Evolutionary conservation across 2,888 invertebrate species (phyloP).

Genomic region (Stenotaenia linearis): DNA sequence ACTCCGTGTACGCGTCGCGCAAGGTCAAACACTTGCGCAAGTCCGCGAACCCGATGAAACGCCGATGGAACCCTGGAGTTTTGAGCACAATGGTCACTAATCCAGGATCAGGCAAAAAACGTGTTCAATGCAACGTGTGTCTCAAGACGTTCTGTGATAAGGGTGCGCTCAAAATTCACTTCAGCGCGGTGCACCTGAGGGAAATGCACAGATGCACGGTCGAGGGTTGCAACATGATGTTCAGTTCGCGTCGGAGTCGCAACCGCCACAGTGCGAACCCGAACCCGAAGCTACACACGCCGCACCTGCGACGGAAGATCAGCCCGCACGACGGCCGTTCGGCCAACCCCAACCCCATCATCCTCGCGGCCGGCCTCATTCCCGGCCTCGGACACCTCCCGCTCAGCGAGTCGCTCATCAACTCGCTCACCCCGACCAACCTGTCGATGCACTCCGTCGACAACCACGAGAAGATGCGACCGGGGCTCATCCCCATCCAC

Average conservation of each 20-base stretch:
- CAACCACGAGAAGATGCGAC: conserved; percentile 30
- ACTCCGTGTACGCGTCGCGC: conserved; percentile 40
- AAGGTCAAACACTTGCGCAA: conserved; percentile 48
- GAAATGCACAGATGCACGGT: conserved; percentile 99
- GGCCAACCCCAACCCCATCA: conserved; percentile 67
- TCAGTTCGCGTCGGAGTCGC: conserved; percentile 89
- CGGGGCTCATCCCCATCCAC: conserved; percentile 55
- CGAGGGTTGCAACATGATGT: conserved; percentile 98
- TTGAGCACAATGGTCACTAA: conserved; percentile 81
- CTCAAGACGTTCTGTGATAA: conserved; percentile 99
- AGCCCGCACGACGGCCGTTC: conserved; percentile 90
- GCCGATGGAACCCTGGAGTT: conserved; percentile 49
- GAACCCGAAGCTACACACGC: conserved; percentile 95
- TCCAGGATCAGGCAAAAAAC: conserved; percentile 61
- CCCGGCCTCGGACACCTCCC: conserved; percentile 38
- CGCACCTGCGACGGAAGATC: conserved; percentile 85
- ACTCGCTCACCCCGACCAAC: conserved; percentile 32
- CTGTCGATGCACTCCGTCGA: background rate
- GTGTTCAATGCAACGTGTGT: conserved; percentile 97
- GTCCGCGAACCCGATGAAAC: conserved; percentile 48
- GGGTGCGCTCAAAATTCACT: conserved; percentile 97
- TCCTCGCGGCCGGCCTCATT: conserved; percentile 44
- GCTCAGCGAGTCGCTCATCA: conserved; percentile 31
- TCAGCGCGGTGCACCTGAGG: conserved; percentile 94
- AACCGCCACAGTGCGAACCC: conserved; percentile 97